These are phyloP conservation scores for Pachypeltis micranthus DNA, from an alignment of 1,140 invertebrate species.

Conservation along the genomic window DNA sequence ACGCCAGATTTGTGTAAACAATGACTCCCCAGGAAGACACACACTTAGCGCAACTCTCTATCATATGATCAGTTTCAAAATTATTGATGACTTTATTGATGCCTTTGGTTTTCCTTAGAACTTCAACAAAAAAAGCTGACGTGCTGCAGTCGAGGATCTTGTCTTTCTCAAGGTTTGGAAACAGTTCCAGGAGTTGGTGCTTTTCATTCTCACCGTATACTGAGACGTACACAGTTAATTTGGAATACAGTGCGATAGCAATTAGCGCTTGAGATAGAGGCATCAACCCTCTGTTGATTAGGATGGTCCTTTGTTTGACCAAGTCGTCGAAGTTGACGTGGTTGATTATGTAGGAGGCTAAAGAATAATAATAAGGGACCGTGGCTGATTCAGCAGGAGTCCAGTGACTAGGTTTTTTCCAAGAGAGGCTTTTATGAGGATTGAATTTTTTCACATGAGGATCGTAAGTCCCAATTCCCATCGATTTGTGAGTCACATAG, in stretches of 20 bases:
- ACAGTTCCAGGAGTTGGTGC: neutral
- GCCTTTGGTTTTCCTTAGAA: neutral
- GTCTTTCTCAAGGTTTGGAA: neutral
- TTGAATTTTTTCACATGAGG: neutral
- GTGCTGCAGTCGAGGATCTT: neutral
- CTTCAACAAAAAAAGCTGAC: neutral
- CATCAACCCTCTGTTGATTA: neutral
- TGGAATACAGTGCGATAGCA: neutral
- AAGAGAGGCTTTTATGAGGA: slow-evolving; percentile 27
- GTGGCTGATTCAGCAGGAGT: slow-evolving; percentile 45
- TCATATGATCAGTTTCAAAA: neutral
- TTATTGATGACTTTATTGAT: neutral
- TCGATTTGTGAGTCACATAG: neutral
- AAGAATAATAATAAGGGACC: slow-evolving; percentile 37
- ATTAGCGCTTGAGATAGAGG: slow-evolving; percentile 1
- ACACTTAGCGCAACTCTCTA: neutral
- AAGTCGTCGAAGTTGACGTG: neutral
- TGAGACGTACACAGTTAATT: neutral
- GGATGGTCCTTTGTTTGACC: neutral
- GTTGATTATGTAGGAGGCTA: neutral
- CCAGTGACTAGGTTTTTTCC: slow-evolving; percentile 43
- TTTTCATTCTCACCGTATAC: neutral
- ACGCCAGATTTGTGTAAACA: neutral
- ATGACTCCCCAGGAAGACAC: neutral
- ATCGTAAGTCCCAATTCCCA: neutral